These are phyloP conservation scores for Grammomys dolichurus DNA, from an alignment of 2,113 vertebrate genomes.

Conservation along the genomic window DNA sequence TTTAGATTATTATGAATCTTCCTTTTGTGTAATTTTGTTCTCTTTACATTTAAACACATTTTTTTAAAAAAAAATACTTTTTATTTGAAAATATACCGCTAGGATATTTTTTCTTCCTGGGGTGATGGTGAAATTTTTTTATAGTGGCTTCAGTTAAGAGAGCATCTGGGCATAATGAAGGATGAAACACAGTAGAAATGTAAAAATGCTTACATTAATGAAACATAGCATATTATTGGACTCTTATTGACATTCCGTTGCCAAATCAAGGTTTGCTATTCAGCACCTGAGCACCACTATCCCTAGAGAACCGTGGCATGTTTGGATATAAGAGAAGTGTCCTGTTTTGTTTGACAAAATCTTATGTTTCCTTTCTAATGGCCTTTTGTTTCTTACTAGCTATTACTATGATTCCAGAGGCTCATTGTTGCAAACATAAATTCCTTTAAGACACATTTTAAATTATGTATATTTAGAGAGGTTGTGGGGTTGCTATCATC, in stretches of 20 bases:
- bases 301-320: constrained; percentile 54
- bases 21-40: neutral
- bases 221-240: constrained; percentile 65
- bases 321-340: constrained; percentile 69
- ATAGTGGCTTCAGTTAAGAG: constrained; percentile 55
- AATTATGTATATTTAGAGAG: neutral
- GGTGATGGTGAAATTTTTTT: constrained; percentile 44
- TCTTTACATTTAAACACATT: constrained; percentile 26
- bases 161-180: constrained; percentile 68
- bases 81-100: constrained; percentile 45
- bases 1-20: constrained; percentile 29
- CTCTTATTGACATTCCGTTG: constrained; percentile 63
- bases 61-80: neutral
- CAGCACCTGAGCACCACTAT: constrained; percentile 73
- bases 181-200: constrained; percentile 71
- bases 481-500: neutral
- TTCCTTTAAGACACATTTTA: neutral
- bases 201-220: constrained; percentile 72
- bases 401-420: constrained; percentile 39
- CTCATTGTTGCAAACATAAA: constrained; percentile 56
- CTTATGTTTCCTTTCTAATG: constrained; percentile 46
- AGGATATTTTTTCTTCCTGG: constrained; percentile 20
- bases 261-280: constrained; percentile 71
- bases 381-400: constrained; percentile 35
- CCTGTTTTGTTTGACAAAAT: constrained; percentile 57